Percentiles rank a stretch among this genome's conserved stretches.
These are phyloP conservation scores for Xyliphius kryptos DNA, from an alignment of 2,113 vertebrate species.

Conservation along the genomic window DNA sequence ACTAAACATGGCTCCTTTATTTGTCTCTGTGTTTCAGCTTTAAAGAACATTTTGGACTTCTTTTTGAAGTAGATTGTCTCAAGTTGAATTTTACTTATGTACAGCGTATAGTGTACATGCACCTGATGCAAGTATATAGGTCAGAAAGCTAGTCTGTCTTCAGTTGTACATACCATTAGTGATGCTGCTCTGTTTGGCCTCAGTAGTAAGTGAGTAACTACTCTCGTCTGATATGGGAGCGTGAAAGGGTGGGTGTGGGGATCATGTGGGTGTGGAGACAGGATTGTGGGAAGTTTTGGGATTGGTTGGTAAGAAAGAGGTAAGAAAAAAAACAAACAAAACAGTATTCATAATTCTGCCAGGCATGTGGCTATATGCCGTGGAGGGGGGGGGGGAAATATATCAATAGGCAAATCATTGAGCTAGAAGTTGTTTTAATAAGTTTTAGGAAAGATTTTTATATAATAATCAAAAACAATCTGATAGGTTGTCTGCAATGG, in stretches of 20 bases:
- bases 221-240: slow-evolving; percentile 58
- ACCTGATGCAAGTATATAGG: slow-evolving; percentile 10
- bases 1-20: neutral
- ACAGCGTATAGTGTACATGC: slow-evolving; percentile 23
- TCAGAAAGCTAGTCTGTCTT: slow-evolving; percentile 40
- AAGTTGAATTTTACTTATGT: slow-evolving; percentile 1
- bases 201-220: slow-evolving; percentile 55
- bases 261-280: slow-evolving; percentile 32
- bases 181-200: slow-evolving; percentile 60
- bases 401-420: too few relatives aligned
- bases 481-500: too few relatives aligned
- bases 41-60: neutral
- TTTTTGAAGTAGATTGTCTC: neutral
- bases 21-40: neutral
- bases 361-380: slow-evolving; percentile 15
- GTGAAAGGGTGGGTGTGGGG: slow-evolving; percentile 23
- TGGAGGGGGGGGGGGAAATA: neutral
- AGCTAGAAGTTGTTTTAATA: too few relatives aligned
- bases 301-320: slow-evolving; percentile 39
- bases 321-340: slow-evolving; percentile 44
- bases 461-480: too few relatives aligned
- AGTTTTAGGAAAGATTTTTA: too few relatives aligned
- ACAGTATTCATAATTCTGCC: slow-evolving; percentile 42
- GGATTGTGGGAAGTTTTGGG: slow-evolving; percentile 31
- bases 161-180: slow-evolving; percentile 67